These are phyloP conservation scores for Trissolcus japonicus DNA, from an alignment of 2,888 invertebrate species.

Conservation along the genomic window DNA sequence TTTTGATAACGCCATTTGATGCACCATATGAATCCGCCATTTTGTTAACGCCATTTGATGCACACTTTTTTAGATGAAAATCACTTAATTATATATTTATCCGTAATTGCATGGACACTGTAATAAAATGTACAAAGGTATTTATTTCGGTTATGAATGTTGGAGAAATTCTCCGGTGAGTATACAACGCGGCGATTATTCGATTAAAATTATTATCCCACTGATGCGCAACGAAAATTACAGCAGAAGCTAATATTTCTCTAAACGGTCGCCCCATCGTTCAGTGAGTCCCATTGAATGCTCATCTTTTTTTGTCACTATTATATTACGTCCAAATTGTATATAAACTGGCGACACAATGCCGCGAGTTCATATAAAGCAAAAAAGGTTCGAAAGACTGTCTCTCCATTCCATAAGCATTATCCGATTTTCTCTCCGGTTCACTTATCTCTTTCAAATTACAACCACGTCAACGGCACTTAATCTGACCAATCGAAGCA, in stretches of 20 bases:
- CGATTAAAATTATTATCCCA: background rate
- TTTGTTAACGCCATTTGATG: no score
- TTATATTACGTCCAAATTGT: constrained; percentile 40
- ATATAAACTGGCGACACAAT: constrained; percentile 51
- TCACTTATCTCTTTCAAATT: constrained; percentile 56
- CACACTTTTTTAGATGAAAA: no score
- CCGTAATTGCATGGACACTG: no score
- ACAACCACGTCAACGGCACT: constrained; percentile 49
- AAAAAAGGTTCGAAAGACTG: constrained; percentile 43
- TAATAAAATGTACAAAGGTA: no score
- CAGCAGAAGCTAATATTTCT: no score
- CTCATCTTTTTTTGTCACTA: constrained; percentile 24
- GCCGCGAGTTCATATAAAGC: constrained; percentile 30
- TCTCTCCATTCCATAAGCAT: constrained; percentile 44
- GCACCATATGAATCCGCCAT: no score
- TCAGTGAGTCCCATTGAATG: constrained; percentile 27
- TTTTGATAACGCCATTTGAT: no score
- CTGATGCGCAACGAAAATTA: no score
- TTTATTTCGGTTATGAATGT: background rate
- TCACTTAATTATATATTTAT: no score
- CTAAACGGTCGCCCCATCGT: background rate
- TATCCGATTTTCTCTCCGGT: constrained; percentile 51
- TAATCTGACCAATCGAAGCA: constrained; percentile 50
- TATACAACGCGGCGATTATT: no score
- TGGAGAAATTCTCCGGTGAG: background rate